Conservation (phyloP, 2,888 invertebrate genomes). For the Perizoma affinitatum region DNA sequence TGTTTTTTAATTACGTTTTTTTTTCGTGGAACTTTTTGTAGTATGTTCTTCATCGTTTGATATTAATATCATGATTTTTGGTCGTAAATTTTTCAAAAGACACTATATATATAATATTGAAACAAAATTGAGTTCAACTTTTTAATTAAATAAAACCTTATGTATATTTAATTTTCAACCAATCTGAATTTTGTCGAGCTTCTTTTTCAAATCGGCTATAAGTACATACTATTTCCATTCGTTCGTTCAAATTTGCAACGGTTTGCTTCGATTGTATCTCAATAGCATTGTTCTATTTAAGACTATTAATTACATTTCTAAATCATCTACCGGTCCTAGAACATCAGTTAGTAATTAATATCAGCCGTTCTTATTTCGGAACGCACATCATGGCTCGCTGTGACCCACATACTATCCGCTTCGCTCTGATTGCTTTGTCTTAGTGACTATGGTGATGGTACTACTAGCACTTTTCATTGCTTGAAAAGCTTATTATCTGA, state of each 20-base stretch:
- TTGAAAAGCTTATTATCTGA: constrained; percentile 4
- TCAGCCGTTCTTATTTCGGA: constrained; percentile 37
- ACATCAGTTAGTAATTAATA: constrained; percentile 21
- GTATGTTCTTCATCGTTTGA: no score
- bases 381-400: constrained; percentile 40
- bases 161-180: no score
- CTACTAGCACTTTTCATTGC: constrained; percentile 20
- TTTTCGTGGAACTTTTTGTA: no score
- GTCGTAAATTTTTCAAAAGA: no score
- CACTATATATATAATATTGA: no score
- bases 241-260: no score
- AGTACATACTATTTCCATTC: no score
- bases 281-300: constrained; percentile 11
- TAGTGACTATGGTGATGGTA: constrained; percentile 25
- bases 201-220: no score
- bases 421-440: constrained; percentile 41
- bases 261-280: not conserved
- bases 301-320: constrained; percentile 12
- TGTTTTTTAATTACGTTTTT: no score
- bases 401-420: constrained; percentile 48
- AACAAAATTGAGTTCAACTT: no score
- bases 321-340: constrained; percentile 20
- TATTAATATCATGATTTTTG: no score
- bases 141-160: no score
- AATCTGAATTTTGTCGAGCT: not conserved